Evolutionary conservation across 2,113 vertebrate species (phyloP), one percentile per base, ranked within the genome.

Genomic region (Microcebus murinus): DNA sequence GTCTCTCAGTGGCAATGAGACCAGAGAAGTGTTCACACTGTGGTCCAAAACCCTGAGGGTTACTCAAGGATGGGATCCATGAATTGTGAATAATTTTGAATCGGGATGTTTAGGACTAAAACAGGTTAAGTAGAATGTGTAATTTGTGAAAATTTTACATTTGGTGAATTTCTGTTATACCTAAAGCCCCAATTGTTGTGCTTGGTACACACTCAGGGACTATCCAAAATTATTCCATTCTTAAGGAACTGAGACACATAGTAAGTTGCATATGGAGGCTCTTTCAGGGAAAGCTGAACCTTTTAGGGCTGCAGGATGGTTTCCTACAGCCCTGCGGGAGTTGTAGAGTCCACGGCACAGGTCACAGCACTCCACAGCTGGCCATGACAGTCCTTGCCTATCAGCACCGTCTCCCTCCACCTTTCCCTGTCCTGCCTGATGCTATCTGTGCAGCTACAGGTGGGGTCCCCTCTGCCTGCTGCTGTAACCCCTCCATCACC

Each of bases 31-130:
- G 73, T 45, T 85, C 55, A 91, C 8, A 21, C 0, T 10, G 45
- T 39, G 8, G 50, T 23, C 36, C 20, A 70, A 85, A 88, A 67
- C 20, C 14, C 3, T 48, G 6, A 89, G 18, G 11, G 9, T 48
- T 94, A 67, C 80, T 15, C 77, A 7, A 31, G 8, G 23, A 50
- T 87, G 39, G 6, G 6, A 61, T 17, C 20, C 52, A n/a, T 39
- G 17, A 83, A n/a, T 8, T 73, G n/a, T 70, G 55, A 84, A 87
- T 55, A 61, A 87, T 83, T 82, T 91, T 29, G 85, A 52, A 55
- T 17, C 87, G 3, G 25, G 11, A 21, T 39, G 7, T 48, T 73
- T 25, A 39, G 18, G 52, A 25, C 31, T 81, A 65, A 83, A 94
- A 10, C 6, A 94, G 31, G 5, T 3, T 77, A 81, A 85, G n/a